A percentile compares a stretch with the other conserved stretches of the same genome.
These are phyloP conservation scores for Scytalopus superciliaris DNA, from an alignment of 2,113 vertebrate genomes.

Conservation along the genomic window DNA sequence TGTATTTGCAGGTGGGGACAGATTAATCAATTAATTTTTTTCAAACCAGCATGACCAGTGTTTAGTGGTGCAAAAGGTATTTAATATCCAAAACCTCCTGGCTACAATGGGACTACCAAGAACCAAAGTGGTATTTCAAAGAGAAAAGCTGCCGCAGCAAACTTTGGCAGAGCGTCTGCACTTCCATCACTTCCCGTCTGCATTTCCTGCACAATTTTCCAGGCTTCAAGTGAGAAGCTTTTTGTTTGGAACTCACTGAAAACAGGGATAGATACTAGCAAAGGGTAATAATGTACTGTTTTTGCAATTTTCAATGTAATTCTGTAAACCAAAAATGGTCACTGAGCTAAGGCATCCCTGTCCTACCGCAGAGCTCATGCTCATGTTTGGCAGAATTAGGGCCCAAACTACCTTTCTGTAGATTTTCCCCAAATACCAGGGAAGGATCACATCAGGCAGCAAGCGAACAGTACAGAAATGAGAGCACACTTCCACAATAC, in stretches of 20 bases:
- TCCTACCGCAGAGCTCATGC: not conserved
- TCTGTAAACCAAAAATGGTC: not conserved
- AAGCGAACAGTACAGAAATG: not conserved
- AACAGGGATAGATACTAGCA: not conserved
- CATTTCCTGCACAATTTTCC: not conserved
- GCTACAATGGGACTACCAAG: not conserved
- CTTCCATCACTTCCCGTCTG: not conserved
- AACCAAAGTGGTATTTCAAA: not conserved
- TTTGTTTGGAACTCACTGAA: not conserved
- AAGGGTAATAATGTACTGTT: not conserved
- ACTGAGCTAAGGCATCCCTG: not conserved
- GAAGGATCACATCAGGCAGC: not conserved
- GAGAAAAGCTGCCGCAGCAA: not conserved
- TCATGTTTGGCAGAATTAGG: not conserved
- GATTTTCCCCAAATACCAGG: not conserved
- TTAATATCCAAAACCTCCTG: not conserved
- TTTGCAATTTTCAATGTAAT: not conserved
- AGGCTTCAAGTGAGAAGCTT: not conserved
- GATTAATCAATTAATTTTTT: not conserved
- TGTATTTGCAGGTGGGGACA: not conserved
- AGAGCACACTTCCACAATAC: not conserved
- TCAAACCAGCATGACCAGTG: not conserved
- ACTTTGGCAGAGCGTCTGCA: too few relatives aligned
- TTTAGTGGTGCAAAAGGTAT: not conserved
- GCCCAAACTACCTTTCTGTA: not conserved